Evolutionary conservation across 2,113 vertebrate species (phyloP).

Genomic region (Xenopus laevis): DNA sequence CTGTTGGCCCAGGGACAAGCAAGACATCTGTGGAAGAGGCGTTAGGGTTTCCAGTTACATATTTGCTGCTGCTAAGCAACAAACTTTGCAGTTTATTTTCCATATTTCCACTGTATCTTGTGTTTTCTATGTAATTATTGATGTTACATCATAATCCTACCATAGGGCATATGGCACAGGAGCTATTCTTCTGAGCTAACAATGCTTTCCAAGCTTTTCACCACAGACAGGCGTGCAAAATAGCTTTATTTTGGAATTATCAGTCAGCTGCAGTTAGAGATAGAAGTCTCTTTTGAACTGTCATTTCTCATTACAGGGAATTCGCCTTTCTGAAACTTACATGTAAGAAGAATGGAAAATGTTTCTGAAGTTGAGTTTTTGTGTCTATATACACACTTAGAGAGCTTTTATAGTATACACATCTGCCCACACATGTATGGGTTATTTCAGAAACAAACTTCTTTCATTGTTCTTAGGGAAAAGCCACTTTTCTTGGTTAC

Average conservation of each 20-base stretch:
- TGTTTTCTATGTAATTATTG: slow-evolving; percentile 65
- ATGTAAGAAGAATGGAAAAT: slow-evolving; percentile 1
- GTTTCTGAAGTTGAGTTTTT: background rate
- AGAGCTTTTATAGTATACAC: background rate
- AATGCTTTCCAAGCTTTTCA: slow-evolving; percentile 50
- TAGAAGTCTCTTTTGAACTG: slow-evolving; percentile 61
- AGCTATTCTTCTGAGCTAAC: slow-evolving; percentile 56
- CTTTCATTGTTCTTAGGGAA: too few species aligned
- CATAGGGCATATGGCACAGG: slow-evolving; percentile 63
- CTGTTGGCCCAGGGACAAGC: slow-evolving; percentile 56
- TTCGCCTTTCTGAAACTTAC: slow-evolving; percentile 56
- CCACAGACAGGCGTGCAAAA: slow-evolving; percentile 56
- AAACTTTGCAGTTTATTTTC: slow-evolving; percentile 52
- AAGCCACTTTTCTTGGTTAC: too few species aligned
- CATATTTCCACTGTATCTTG: slow-evolving; percentile 55
- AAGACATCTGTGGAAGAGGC: slow-evolving; percentile 59
- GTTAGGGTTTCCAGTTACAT: slow-evolving; percentile 61
- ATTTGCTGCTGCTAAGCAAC: slow-evolving; percentile 57
- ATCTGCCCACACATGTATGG: too few species aligned
- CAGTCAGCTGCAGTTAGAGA: slow-evolving; percentile 49
- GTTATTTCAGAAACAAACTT: too few species aligned
- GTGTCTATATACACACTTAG: background rate
- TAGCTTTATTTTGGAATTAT: slow-evolving; percentile 58
- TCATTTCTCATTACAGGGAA: slow-evolving; percentile 46
- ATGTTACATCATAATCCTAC: slow-evolving; percentile 63